Evolutionary conservation across 2,113 vertebrate species (phyloP), one percentile per base, ranked within the genome.

Genomic region (Amphilophus citrinellus): DNA sequence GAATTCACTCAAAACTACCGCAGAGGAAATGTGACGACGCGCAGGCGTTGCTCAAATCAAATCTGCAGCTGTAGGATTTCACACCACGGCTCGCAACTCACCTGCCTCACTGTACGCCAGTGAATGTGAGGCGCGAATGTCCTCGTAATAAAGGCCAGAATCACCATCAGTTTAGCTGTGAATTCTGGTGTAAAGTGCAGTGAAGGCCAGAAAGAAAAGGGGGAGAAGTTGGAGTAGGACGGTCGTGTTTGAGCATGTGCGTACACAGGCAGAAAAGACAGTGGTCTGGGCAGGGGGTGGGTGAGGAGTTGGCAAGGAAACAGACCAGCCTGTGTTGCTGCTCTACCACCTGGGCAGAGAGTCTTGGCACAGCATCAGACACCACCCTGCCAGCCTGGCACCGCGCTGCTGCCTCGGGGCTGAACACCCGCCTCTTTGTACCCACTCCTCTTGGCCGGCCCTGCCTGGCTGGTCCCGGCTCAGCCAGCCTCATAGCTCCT

Each of bases 301-400:
- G 56, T 62, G 82, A 80, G 85, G 83, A 90, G 71, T 88, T 96
- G 95, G 94, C 94, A 94, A 76, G 82, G 88, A 93, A 95, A 96
- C 95, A 95, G 92, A 92, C 87, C 89, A 91, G 91, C 84, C 94
- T 95, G 93, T 95, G 94, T 94, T 94, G 93, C 86, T 90, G 87
- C 93, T 94, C 93, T 77, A 91, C 94, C 96, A 95, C 95, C 95
- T 95, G 94, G 94, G 92, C 90, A 92, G 93, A 88, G 85, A 90
- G 73, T 92, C 88, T 92, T 96, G 95, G 95, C 94, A 93, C 88
- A 35, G 79, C 94, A 94, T 96, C 95, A 95, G 93, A 96, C 92
- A 50, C 84, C 91, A 81, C 88, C 90, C 92, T 93, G 94, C 93
- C 94, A 94, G 93, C 88, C 92, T 94, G 93, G 90, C 94, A 89